Percentiles rank a stretch among this genome's conserved stretches.
These are phyloP conservation scores for Nixonia krombeini DNA, from an alignment of 1,140 invertebrate genomes.

Conservation along the genomic window DNA sequence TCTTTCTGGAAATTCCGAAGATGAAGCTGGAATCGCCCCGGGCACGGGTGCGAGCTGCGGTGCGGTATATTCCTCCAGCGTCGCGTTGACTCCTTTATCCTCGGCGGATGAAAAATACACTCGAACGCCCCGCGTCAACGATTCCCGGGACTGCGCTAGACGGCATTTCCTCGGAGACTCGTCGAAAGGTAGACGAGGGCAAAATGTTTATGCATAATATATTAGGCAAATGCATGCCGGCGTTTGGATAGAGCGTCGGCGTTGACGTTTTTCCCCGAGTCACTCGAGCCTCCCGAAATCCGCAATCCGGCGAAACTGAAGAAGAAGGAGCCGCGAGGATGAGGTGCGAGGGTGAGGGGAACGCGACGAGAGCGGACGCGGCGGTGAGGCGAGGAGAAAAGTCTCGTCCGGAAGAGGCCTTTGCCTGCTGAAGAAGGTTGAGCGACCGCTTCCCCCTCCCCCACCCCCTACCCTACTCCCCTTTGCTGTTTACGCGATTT, in stretches of 20 bases:
- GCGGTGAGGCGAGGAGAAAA: constrained; percentile 24
- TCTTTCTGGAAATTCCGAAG: no score
- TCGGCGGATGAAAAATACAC: neutral
- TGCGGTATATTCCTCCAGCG: neutral
- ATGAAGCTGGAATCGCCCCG: no score
- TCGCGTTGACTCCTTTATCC: no score
- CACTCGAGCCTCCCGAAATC: constrained; percentile 38
- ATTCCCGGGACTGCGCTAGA: neutral
- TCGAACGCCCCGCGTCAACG: neutral
- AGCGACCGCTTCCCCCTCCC: neutral
- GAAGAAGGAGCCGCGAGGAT: constrained; percentile 36
- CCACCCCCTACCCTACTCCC: neutral
- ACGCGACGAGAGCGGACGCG: constrained; percentile 29
- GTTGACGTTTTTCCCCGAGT: constrained; percentile 29
- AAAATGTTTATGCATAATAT: constrained; percentile 35
- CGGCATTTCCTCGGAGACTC: neutral
- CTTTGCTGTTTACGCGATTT: constrained; percentile 46
- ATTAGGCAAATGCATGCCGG: constrained; percentile 4
- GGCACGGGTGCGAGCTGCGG: no score
- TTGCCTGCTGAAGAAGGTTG: constrained; percentile 37
- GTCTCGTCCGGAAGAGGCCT: constrained; percentile 42
- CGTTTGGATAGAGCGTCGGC: neutral
- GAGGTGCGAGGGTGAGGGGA: no score
- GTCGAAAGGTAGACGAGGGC: constrained; percentile 1
- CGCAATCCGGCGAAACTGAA: constrained; percentile 40